Percentiles rank a stretch among this genome's conserved stretches.
phyloP scores from a whole-genome alignment of 2,797 vertebrate species.

The Fistularia commersonii region DNA sequence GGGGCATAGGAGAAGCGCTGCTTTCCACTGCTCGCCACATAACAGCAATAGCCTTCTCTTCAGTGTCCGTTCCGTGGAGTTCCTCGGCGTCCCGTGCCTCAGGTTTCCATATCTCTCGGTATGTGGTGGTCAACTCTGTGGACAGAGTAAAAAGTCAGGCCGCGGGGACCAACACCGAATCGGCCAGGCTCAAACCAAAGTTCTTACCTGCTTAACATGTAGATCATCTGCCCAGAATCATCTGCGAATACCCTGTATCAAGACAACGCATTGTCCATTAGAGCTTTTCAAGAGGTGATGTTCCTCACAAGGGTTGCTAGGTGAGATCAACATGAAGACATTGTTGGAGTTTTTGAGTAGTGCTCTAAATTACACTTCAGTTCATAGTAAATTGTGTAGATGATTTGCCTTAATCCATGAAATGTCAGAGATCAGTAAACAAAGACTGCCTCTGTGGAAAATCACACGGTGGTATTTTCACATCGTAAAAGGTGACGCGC shows the following conservation, averaged over 20 bases:
- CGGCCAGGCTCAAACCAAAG: not conserved
- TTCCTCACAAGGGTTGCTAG: no score
- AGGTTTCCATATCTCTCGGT: conserved; percentile 61
- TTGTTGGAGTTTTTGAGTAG: no score
- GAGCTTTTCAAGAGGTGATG: no score
- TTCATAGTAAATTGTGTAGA: no score
- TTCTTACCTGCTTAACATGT: conserved; percentile 74
- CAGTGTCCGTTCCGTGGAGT: conserved; percentile 15
- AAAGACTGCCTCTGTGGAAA: no score
- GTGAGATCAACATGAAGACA: no score
- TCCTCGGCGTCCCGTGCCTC: conserved; percentile 24
- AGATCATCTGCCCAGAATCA: conserved; percentile 76
- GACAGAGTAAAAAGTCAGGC: conserved; percentile 1
- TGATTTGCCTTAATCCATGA: no score
- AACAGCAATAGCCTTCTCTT: not conserved
- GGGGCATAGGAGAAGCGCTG: conserved; percentile 24
- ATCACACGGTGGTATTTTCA: no score
- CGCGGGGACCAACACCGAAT: not conserved
- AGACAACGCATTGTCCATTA: not conserved
- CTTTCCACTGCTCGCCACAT: conserved; percentile 20
- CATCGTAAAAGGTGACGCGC: no score
- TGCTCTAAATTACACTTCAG: no score
- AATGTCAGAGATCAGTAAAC: no score
- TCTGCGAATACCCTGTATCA: conserved; percentile 68
- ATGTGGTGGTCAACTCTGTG: conserved; percentile 56